A percentile compares a stretch with the other conserved stretches of the same genome.
Evolutionary conservation across 2,113 vertebrate species (phyloP).

Genomic region (Genyomyrus donnyi): DNA sequence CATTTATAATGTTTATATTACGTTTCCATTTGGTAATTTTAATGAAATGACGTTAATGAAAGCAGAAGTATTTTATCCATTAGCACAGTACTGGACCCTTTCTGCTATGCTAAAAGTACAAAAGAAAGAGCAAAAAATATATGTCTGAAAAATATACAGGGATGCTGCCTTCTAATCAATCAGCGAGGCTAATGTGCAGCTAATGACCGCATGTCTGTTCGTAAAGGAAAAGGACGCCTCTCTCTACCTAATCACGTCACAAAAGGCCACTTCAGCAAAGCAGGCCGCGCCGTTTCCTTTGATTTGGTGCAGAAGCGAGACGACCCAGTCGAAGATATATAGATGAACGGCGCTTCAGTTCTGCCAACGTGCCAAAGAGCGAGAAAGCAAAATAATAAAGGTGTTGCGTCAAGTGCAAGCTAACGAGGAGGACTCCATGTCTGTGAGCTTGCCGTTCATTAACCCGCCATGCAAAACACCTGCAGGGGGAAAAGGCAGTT

Average conservation of each 20-base stretch:
- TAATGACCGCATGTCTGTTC: not conserved
- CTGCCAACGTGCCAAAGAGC: not conserved
- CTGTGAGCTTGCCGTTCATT: not conserved
- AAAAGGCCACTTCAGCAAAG: not conserved
- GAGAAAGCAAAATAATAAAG: not conserved
- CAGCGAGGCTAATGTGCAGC: not conserved
- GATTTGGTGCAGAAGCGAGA: not conserved
- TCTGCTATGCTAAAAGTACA: not conserved
- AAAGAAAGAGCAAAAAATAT: not conserved
- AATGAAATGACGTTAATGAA: not conserved
- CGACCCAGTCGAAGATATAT: not conserved
- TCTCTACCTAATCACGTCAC: not conserved
- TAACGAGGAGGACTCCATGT: not conserved
- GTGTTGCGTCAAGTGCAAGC: not conserved
- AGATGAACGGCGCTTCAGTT: not conserved
- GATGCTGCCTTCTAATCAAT: not conserved
- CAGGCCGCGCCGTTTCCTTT: not conserved
- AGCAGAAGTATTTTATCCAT: not conserved
- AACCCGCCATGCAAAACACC: slow-evolving; percentile 12
- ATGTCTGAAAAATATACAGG: not conserved
- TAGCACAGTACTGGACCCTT: not conserved
- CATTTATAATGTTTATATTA: not conserved
- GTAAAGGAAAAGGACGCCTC: not conserved
- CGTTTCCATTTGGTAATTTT: not conserved
- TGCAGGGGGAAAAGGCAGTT: slow-evolving; percentile 8